Evolutionary conservation across 2,797 vertebrate genomes (phyloP), one percentile per base, ranked within the genome.

Genomic region (Carduelis carduelis): DNA sequence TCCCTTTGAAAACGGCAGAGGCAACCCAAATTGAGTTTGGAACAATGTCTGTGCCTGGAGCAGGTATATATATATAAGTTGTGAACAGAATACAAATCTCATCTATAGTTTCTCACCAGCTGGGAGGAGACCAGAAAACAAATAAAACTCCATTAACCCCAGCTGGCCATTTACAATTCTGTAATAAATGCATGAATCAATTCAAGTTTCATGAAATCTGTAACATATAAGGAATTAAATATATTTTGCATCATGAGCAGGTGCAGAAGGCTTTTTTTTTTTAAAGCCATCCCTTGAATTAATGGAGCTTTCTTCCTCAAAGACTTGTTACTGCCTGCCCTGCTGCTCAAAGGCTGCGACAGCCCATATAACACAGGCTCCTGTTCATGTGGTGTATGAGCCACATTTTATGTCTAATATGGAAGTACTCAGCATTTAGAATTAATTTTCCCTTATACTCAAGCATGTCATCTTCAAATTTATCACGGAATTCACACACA

Each of bases 311-410:
- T 92, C 55, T 81, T 86, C 76, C 84, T 88, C 4, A 0, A 55
- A 44, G 91, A 46, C 87, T 59, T 92, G 82, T 86, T 91, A 63
- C 46, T 91, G 61, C 85, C 69, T 97, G 85, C 82, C 76, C 60
- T 30, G 43, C 57, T 75, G 47, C 68, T 92, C 59, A 57, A 71
- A 92, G 77, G 37, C 75, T 85, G 63, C 0, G 8, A 88, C 74
- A 72, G 61, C 65, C 63, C 65, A 46, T 50, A 41, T 46, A 92
- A 85, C 15, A 61, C 12, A 83, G 32, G 37, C 14, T 91, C 39
- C 47, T 69, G 43, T 37, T 89, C 76, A 39, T 7, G 37, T 68
- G 55, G 59, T 76, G 44, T 68, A 91, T 78, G n/a, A 96, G 55
- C 61, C 88, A 61, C 69, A 43, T 83, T 93, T 84, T 86, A 78